Percentiles rank a stretch among this genome's conserved stretches.
phyloP scores from a whole-genome alignment of 2,113 vertebrate genomes.

The Prinia subflava region DNA sequence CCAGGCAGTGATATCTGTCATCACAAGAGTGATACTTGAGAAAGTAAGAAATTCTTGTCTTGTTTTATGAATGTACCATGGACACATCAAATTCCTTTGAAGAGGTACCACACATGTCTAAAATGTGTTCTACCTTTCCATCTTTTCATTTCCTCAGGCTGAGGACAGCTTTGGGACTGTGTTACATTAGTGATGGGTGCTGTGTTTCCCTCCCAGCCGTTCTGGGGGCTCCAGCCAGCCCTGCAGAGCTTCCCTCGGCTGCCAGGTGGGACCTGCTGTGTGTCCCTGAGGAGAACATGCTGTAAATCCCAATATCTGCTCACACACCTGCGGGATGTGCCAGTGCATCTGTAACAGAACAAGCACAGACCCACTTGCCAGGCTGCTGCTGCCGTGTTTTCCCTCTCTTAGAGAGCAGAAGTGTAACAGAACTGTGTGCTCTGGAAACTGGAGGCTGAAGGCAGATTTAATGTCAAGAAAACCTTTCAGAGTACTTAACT shows the following conservation, averaged over 20 bases:
- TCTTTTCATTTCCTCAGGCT: background rate
- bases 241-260: background rate
- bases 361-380: background rate
- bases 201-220: background rate
- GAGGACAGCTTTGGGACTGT: background rate
- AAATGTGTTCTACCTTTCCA: background rate
- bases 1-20: background rate
- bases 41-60: background rate
- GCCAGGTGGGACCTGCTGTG: background rate
- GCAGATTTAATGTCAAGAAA: background rate
- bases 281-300: background rate
- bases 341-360: background rate
- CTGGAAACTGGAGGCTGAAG: background rate
- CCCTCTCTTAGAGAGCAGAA: background rate
- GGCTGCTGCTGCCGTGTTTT: background rate
- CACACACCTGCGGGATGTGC: background rate
- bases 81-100: background rate
- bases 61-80: background rate
- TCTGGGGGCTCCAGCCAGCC: background rate
- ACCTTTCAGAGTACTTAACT: background rate
- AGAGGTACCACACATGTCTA: background rate
- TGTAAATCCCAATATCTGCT: background rate
- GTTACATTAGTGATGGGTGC: background rate
- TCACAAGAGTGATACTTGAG: background rate
- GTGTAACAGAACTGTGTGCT: background rate